A percentile compares a stretch with the other conserved stretches of the same genome.
These are phyloP conservation scores for Aphaenogaster ashmeadi DNA, from an alignment of 1,140 invertebrate genomes.

Conservation along the genomic window DNA sequence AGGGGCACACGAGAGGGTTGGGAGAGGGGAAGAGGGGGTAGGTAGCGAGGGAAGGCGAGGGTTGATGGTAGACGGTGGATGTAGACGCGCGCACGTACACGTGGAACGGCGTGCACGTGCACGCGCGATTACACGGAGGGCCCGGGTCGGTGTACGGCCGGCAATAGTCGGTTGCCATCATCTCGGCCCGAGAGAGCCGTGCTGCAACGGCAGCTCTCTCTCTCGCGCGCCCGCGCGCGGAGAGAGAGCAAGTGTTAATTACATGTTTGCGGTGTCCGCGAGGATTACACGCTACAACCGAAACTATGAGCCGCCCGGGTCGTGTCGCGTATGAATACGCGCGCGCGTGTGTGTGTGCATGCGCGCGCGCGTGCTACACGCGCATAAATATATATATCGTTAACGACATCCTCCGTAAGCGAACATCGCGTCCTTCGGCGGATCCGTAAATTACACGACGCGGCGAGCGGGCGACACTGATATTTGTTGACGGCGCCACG, in stretches of 20 bases:
- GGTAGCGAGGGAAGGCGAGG: not conserved
- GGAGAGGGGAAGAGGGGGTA: not conserved
- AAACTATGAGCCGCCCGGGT: conserved; percentile 84
- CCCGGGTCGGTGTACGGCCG: conserved; percentile 17
- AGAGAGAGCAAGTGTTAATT: conserved; percentile 86
- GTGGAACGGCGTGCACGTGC: conserved; percentile 6
- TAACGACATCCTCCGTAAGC: conserved; percentile 59
- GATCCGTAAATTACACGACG: conserved; percentile 65
- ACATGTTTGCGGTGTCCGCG: conserved; percentile 87
- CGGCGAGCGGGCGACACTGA: not conserved
- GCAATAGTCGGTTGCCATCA: conserved; percentile 65
- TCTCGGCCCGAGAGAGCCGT: conserved; percentile 61
- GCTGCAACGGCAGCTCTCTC: conserved; percentile 57
- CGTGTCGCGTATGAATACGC: conserved; percentile 11
- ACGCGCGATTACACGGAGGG: conserved; percentile 65
- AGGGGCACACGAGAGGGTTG: not conserved
- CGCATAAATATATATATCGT: conserved; percentile 27
- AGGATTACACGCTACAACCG: conserved; percentile 87
- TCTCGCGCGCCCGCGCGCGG: conserved; percentile 35
- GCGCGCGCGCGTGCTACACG: not conserved
- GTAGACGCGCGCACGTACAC: not conserved
- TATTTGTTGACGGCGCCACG: not conserved
- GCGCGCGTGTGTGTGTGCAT: not conserved
- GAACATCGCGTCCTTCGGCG: conserved; percentile 62
- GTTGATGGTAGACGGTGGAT: conserved; percentile 14